Conservation (phyloP, 2,888 invertebrate genomes). For the Strigamia crassipes region DNA sequence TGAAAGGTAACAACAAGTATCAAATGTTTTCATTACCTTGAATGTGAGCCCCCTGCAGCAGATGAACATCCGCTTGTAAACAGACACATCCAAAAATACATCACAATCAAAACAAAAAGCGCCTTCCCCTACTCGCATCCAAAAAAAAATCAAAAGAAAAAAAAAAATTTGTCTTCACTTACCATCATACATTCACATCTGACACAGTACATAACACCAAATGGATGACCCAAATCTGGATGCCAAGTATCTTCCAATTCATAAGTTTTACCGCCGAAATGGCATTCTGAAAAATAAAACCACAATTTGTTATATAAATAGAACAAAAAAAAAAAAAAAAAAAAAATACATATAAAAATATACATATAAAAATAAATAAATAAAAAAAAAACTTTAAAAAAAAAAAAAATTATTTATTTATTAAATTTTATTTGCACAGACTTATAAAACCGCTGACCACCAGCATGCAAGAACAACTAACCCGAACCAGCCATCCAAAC, state of each 20-base stretch:
- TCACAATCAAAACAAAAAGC: constrained; percentile 7
- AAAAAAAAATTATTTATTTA: background rate
- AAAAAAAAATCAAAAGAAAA: background rate
- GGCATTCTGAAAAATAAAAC: constrained; percentile 79
- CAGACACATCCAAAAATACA: constrained; percentile 5
- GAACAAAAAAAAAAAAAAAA: background rate
- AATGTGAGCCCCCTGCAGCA: background rate
- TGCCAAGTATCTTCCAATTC: constrained; percentile 91
- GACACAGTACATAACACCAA: constrained; percentile 93
- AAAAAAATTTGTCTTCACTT: constrained; percentile 63
- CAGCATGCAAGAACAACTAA: background rate
- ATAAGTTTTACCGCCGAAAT: constrained; percentile 83
- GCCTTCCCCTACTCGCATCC: background rate
- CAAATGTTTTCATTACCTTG: constrained; percentile 12
- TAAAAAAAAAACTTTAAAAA: background rate
- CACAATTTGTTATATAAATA: background rate
- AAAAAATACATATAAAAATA: background rate
- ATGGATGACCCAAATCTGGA: constrained; percentile 89
- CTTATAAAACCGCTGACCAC: background rate
- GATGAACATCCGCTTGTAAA: constrained; percentile 12
- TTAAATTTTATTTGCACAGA: too few relatives aligned
- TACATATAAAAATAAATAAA: background rate
- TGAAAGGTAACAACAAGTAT: background rate
- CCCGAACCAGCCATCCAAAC: background rate
- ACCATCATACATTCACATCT: constrained; percentile 93